phyloP scores from a whole-genome alignment of 2,113 vertebrate genomes.

The Eptesicus fuscus region DNA sequence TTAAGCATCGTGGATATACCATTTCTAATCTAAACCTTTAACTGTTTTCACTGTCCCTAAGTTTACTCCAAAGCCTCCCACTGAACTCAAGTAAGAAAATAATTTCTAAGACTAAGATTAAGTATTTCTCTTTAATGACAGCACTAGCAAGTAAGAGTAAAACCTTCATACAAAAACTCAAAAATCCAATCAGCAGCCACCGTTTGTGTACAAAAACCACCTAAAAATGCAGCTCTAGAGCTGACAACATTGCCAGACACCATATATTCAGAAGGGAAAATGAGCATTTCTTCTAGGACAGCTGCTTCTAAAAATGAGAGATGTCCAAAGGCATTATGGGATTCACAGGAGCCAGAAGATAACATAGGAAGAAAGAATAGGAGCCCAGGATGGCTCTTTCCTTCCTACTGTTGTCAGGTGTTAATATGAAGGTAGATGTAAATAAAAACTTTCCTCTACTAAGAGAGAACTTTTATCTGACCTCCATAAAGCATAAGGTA shows the following conservation, averaged over 20 bases:
- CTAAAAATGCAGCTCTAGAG: not conserved
- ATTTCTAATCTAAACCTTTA: conserved; percentile 4
- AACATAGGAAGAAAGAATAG: not conserved
- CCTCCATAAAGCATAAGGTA: not conserved
- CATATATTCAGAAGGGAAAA: not conserved
- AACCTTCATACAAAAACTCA: not conserved
- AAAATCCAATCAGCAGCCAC: not conserved
- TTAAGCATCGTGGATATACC: not conserved
- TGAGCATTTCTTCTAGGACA: not conserved
- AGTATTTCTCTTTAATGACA: conserved; percentile 23
- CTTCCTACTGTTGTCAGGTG: not conserved
- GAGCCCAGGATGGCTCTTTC: not conserved
- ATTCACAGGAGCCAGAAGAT: not conserved
- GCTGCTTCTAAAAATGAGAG: not conserved
- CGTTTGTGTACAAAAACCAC: not conserved
- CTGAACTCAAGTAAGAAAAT: conserved; percentile 13
- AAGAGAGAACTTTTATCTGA: not conserved
- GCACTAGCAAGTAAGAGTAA: not conserved
- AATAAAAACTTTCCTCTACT: not conserved
- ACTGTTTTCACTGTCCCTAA: not conserved
- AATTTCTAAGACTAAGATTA: conserved; percentile 26
- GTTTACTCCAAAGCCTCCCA: not conserved
- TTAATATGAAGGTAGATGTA: not conserved
- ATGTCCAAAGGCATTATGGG: not conserved
- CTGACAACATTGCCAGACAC: not conserved